phyloP scores from a whole-genome alignment of 1,140 invertebrate species.

The Lepidurus apus region DNA sequence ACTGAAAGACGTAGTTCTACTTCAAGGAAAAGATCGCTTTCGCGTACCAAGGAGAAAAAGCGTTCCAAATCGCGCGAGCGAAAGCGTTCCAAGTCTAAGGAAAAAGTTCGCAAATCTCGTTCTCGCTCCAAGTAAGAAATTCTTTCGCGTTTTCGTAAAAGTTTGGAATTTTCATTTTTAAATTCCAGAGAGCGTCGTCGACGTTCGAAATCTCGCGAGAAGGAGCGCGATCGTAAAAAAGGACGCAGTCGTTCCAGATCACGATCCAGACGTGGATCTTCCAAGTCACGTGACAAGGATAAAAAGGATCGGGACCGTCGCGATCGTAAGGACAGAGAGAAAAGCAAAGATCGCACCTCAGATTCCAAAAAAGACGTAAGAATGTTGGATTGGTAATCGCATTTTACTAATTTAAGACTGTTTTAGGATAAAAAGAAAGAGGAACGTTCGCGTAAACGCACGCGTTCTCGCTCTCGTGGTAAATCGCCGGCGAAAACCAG shows the following conservation, averaged over 20 bases:
- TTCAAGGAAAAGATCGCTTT: conserved; percentile 78
- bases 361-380: neutral
- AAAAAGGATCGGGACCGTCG: neutral
- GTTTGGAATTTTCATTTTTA: neutral
- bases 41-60: conserved; percentile 55
- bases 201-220: neutral
- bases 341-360: conserved; percentile 22
- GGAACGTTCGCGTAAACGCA: conserved; percentile 42
- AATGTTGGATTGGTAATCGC: neutral
- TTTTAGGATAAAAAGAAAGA: conserved; percentile 17
- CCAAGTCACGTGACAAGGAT: conserved; percentile 36
- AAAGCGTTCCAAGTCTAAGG: conserved; percentile 52
- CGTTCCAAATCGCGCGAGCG: conserved; percentile 44
- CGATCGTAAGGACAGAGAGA: conserved; percentile 24
- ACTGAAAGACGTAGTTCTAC: conserved; percentile 45
- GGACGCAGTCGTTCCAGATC: conserved; percentile 28
- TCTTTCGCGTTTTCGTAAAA: neutral
- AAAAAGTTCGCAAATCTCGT: conserved; percentile 38
- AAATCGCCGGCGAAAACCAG: conserved; percentile 52
- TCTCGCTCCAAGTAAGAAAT: conserved; percentile 47
- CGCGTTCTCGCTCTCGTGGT: conserved; percentile 39
- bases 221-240: conserved; percentile 3
- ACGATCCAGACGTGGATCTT: conserved; percentile 29
- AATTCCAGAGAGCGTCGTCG: conserved; percentile 14
- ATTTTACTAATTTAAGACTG: neutral